A percentile compares a stretch with the other conserved stretches of the same genome.
These are phyloP conservation scores for Sebastes vulpes DNA, from an alignment of 2,797 vertebrate genomes.

Conservation along the genomic window DNA sequence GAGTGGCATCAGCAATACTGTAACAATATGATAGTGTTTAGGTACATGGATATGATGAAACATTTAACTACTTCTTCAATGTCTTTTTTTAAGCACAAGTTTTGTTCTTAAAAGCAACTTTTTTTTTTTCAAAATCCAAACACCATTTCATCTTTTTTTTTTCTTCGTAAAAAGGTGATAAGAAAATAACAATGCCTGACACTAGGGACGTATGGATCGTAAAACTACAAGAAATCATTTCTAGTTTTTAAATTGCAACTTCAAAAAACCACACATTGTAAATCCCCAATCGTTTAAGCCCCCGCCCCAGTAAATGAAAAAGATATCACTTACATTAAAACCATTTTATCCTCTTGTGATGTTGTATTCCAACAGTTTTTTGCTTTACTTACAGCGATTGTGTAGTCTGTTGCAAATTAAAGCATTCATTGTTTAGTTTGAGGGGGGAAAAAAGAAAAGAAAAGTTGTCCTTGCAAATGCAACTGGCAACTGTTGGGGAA, in stretches of 20 bases:
- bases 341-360: constrained; percentile 87
- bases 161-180: constrained; percentile 81
- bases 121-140: constrained; percentile 74
- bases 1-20: constrained; percentile 92
- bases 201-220: constrained; percentile 85
- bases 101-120: constrained; percentile 80
- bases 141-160: constrained; percentile 76
- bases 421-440: constrained; percentile 86
- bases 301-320: constrained; percentile 77
- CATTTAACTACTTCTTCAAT: constrained; percentile 85
- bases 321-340: constrained; percentile 91
- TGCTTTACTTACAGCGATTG: constrained; percentile 88
- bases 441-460: neutral
- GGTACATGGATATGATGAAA: constrained; percentile 87
- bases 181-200: constrained; percentile 88
- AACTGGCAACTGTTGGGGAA: constrained; percentile 60
- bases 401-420: constrained; percentile 89
- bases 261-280: constrained; percentile 81
- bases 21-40: constrained; percentile 84
- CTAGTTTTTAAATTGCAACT: constrained; percentile 85
- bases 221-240: constrained; percentile 88
- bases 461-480: constrained; percentile 84
- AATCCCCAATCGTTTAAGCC: constrained; percentile 65
- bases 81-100: constrained; percentile 85
- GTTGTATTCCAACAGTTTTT: constrained; percentile 88